Evolutionary conservation across 2,113 vertebrate species (phyloP).

Genomic region (Morphnarchus princeps): DNA sequence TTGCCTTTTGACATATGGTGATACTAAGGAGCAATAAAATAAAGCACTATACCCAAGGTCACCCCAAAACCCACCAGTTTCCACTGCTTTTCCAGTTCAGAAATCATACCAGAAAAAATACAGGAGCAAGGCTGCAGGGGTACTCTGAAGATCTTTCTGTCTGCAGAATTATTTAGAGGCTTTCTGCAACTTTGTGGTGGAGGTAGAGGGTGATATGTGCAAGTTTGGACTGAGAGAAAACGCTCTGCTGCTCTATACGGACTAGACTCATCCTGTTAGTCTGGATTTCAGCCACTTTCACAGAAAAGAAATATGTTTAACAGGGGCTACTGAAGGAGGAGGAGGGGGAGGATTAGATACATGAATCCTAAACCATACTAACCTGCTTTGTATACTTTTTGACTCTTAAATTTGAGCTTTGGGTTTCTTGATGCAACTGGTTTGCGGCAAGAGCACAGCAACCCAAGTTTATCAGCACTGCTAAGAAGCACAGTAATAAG

Average conservation of each 20-base stretch:
- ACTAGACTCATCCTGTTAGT: background rate
- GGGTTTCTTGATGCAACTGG: background rate
- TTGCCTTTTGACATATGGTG: background rate
- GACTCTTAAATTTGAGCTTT: background rate
- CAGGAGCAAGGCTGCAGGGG: background rate
- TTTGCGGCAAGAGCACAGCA: background rate
- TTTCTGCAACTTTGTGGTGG: background rate
- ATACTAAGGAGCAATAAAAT: background rate
- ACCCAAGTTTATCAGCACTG: constrained; percentile 5
- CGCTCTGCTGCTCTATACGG: background rate
- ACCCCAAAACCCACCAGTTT: background rate
- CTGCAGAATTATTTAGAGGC: background rate
- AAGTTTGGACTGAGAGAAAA: background rate
- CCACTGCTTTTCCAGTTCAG: background rate
- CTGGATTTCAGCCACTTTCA: background rate
- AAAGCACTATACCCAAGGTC: background rate
- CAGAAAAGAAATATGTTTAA: background rate
- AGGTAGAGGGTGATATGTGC: background rate
- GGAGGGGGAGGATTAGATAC: background rate
- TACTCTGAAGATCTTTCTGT: background rate
- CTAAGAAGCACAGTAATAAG: constrained; percentile 34
- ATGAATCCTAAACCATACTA: background rate
- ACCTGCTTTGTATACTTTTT: background rate
- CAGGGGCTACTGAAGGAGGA: background rate
- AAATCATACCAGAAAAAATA: background rate